Evolutionary conservation across 1,140 invertebrate species (phyloP).

Genomic region (Drosophila pachea): DNA sequence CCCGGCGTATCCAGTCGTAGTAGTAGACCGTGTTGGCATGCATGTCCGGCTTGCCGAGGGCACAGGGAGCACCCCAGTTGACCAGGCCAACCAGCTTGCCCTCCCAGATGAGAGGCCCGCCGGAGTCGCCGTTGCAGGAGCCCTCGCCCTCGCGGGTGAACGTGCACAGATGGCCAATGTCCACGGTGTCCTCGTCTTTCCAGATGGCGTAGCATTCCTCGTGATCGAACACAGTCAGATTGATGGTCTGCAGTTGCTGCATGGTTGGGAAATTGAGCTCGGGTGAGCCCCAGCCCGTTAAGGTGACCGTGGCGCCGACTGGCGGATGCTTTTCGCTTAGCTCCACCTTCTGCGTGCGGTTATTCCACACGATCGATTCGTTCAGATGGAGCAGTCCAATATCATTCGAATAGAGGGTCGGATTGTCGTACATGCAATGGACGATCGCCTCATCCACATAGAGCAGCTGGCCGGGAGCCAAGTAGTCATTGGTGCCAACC

Average conservation of each 20-base stretch:
- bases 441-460: conserved; percentile 38
- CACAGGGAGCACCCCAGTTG: conserved; percentile 81
- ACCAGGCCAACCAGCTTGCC: conserved; percentile 80
- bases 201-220: conserved; percentile 45
- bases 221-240: conserved; percentile 55
- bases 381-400: conserved; percentile 79
- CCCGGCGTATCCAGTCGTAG: conserved; percentile 59
- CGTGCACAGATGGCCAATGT: conserved; percentile 81
- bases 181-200: conserved; percentile 41
- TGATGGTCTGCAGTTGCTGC: conserved; percentile 54
- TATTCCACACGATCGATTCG: conserved; percentile 76
- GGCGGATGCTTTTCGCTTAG: conserved; percentile 46
- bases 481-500: conserved; percentile 65
- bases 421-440: conserved; percentile 69
- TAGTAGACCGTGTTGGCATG: conserved; percentile 78
- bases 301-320: conserved; percentile 60
- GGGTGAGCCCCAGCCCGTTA: conserved; percentile 78
- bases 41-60: conserved; percentile 80
- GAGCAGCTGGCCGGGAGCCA: conserved; percentile 46
- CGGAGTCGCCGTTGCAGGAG: conserved; percentile 82
- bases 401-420: conserved; percentile 78
- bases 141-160: conserved; percentile 80
- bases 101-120: conserved; percentile 80
- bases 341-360: conserved; percentile 78
- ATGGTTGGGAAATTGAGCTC: conserved; percentile 32